Base-by-base conservation (phyloP, 2,888 invertebrate genomes). In the Psococerastis gibbosa region DNA sequence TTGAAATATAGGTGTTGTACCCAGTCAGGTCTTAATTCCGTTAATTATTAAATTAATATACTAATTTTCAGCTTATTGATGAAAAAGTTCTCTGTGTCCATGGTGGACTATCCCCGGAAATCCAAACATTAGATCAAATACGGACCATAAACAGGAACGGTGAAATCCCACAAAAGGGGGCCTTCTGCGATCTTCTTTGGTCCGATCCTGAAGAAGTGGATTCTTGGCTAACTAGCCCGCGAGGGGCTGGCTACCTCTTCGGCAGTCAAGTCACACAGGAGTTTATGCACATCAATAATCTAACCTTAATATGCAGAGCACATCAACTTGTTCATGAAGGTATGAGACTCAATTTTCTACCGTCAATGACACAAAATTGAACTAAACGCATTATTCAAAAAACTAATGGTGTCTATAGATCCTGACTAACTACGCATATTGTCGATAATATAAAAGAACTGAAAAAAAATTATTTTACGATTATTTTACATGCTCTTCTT, bases 261-360 rank as follows among this genome's bases (percentile, higher is more conserved):
- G 97, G 98, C 23, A 78, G 84, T 52, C 78, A 78, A 61, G 92
- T 95, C 38, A 92, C 94, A 35, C 81, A 89, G 57, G 78, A 84
- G 62, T 98, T 98, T 64, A 87, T 95, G 76, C 72, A 78, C 55
- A 81, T 87, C 51, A 98, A 98, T 64, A 77, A 81, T 55, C 70
- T 99, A 53, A 78, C 81, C 56, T 68, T 98, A 53, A 94, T 98
- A 56, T 98, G 97, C 62, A 71, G 98, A 55, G 98, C 98, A 33
- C 98, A 98, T 72, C 98, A 98, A 63, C 71, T 98, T 57, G 98
- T 98, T 20, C 89, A 98, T 65, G 98, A 98, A 76, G 95, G 94
- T 80, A 68, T 55, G 52, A 44, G 32, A n/a, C 43, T 22, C 1
- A 9, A 17, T 20, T 15, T 34, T n/a, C 9, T 11, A 31, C 35